phyloP scores from a whole-genome alignment of 2,888 invertebrate species.

The Mythimna albipuncta region DNA sequence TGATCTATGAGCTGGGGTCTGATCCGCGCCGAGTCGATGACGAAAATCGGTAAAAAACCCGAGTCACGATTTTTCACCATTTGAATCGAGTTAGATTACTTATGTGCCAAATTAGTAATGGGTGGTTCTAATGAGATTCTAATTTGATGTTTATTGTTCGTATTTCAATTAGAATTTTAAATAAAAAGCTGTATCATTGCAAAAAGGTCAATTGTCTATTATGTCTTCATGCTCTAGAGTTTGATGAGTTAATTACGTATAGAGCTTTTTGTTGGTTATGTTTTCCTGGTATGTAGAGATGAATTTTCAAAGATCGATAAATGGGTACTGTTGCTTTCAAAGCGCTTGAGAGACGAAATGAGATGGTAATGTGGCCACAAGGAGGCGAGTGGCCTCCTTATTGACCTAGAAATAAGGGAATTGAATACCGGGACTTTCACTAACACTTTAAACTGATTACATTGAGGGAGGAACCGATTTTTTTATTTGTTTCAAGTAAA shows the following conservation, averaged over 20 bases:
- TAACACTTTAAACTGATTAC: slow-evolving; percentile 36
- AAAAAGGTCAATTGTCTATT: slow-evolving; percentile 60
- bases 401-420: slow-evolving; percentile 43
- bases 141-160: slow-evolving; percentile 67
- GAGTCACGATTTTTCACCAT: slow-evolving; percentile 70
- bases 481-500: not conserved
- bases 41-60: slow-evolving; percentile 66
- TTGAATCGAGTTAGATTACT: slow-evolving; percentile 69
- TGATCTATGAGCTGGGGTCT: slow-evolving; percentile 76
- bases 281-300: slow-evolving; percentile 31
- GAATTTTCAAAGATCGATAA: slow-evolving; percentile 38
- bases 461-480: slow-evolving; percentile 6
- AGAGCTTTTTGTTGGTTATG: slow-evolving; percentile 26
- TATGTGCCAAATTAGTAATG: slow-evolving; percentile 64
- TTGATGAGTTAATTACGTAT: slow-evolving; percentile 58
- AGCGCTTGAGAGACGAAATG: slow-evolving; percentile 44
- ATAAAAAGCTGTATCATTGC: slow-evolving; percentile 56
- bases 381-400: slow-evolving; percentile 48
- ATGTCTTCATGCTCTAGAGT: slow-evolving; percentile 45
- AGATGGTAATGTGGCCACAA: slow-evolving; percentile 52
- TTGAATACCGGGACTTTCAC: slow-evolving; percentile 10
- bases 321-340: slow-evolving; percentile 23
- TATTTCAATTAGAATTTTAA: slow-evolving; percentile 61
- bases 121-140: slow-evolving; percentile 69
- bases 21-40: slow-evolving; percentile 37